Evolutionary conservation across 2,113 vertebrate species (phyloP), one percentile per base, ranked within the genome.

Genomic region (Onychostruthus taczanowskii): DNA sequence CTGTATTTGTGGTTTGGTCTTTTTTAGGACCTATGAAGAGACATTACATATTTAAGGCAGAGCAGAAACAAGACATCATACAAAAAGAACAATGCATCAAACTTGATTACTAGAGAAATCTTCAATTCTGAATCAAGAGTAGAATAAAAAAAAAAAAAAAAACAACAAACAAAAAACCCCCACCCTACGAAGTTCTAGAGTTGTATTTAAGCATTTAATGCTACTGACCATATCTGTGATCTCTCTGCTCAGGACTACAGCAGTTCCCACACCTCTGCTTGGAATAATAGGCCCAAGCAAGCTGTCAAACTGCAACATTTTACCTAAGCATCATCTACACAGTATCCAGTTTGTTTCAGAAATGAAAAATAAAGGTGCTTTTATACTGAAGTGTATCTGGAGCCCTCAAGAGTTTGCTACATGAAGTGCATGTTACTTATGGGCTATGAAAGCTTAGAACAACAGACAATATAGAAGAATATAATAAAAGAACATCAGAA

Each of bases 1-100:
- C 93, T 84, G 90, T 90, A 15, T 90, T 63, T n/a, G 94, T 66
- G 22, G 92, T 62, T 52, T 94, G 96, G 69, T 88, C 78, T n/a
- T 86, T 98, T 39, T 49, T 95, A 75, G 97, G 96, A 93, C 98
- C 98, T 98, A 43, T 22, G 63, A 77, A 86, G 77, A 73, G 74
- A 80, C 13, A 55, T 63, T 26, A 69, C 9, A 87, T 9, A n/a
- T 4, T 6, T 30, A 85, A 82, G 0, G 1, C 16, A 86, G 27
- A 66, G 21, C 52, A 92, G 55, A 81, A 86, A 31, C 21, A 82
- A 66, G 28, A 13, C n/a, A 74, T 55, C 44, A 17, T 7, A 62
- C 0, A 2, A 43, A 72, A 82, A 91, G 9, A 68, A 49, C 16
- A 82, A 22, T 11, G 7, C 12, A 76, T 53, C 50, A 28, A 43